Base-by-base conservation (phyloP, 2,113 vertebrate species). In the Stegastes partitus region DNA sequence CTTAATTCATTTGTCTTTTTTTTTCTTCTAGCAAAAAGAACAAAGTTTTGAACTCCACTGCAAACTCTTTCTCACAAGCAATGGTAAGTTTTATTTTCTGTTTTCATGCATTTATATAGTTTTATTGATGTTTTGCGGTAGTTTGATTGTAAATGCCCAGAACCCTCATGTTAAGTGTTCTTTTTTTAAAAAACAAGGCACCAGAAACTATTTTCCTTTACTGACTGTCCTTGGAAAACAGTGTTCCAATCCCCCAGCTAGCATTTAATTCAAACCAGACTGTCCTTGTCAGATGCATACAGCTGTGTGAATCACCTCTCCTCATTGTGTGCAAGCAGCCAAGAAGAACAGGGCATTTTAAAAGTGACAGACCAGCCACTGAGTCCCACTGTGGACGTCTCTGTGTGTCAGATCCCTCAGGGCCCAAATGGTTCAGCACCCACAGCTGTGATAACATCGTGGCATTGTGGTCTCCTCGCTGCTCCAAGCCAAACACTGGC, bases 401-500 rank as follows among this genome's bases (percentile, higher is more conserved):
- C 82, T 83, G 77, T 79, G 11, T 53, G 81, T 59, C 79, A 79
- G 86, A 88, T 39, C 57, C 75, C 61, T 67, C 31, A 14, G 53
- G 71, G 88, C 73, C 83, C 94, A 94, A 94, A 94, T 83, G 91
- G 86, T 89, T 85, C 83, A 90, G 75, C 89, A 89, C 82, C 82
- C 86, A 87, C 93, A 95, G 94, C 94, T 95, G 93, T 93, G 91
- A 93, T 90, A 93, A 93, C 89, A 93, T 80, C 89, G 85, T 58
- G 45, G 80, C 86, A 65, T 75, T 62, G 70, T 86, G 86, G 70
- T 77, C 63, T 78, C 74, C 79, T 18, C 8, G 14, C 57, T 21
- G 47, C 73, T 68, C 21, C 58, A 64, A 68, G 71, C 56, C 71
- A 76, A 77, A 82, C 58, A 62, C 23, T 49, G 67, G 37, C 58